Evolutionary conservation across 2,113 vertebrate genomes (phyloP).

Genomic region (Hoplias malabaricus): DNA sequence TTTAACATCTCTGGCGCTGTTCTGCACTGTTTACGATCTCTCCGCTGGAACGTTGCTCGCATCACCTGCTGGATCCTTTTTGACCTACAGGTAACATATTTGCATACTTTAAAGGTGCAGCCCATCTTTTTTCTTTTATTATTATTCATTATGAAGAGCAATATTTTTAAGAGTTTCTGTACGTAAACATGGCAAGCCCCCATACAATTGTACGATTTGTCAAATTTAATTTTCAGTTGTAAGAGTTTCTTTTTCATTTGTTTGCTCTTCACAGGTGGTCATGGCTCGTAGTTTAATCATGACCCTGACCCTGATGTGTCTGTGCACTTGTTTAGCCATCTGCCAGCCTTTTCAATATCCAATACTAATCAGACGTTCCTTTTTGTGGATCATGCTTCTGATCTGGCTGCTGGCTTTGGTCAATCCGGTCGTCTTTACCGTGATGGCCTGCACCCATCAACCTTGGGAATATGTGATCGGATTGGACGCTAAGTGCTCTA

Average conservation of each 20-base stretch:
- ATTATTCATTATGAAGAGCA: too few species aligned
- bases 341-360: conserved; percentile 61
- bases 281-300: conserved; percentile 62
- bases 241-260: not conserved
- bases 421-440: conserved; percentile 57
- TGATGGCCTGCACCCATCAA: conserved; percentile 38
- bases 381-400: conserved; percentile 17
- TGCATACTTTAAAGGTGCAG: too few species aligned
- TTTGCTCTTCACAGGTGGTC: conserved; percentile 49
- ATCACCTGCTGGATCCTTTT: conserved; percentile 63
- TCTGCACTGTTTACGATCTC: conserved; percentile 49
- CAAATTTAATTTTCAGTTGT: not conserved
- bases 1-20: conserved; percentile 57
- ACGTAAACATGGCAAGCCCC: too few species aligned
- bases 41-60: conserved; percentile 39
- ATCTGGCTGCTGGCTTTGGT: conserved; percentile 52
- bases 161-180: too few species aligned
- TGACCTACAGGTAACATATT: conserved; percentile 52
- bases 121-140: too few species aligned
- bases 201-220: too few species aligned
- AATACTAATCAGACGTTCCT: not conserved
- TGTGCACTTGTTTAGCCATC: conserved; percentile 58
- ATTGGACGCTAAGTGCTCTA: conserved; percentile 47
- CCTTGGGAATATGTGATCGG: conserved; percentile 32
- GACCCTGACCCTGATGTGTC: conserved; percentile 66